Evolutionary conservation across 2,797 vertebrate genomes (phyloP), one percentile per base, ranked within the genome.

Genomic region (Myoxocephalus aenaeus): DNA sequence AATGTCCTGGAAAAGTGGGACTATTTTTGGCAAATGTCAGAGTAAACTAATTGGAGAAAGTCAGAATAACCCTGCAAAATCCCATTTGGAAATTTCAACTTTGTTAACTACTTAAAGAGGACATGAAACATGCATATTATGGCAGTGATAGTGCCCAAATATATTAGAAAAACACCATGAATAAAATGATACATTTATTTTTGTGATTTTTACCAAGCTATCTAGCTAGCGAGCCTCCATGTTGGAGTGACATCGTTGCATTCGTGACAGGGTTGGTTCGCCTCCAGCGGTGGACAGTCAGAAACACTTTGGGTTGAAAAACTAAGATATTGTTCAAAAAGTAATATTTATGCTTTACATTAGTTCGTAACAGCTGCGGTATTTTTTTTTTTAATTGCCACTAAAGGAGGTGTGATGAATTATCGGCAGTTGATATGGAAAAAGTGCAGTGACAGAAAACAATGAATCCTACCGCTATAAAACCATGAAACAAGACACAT

Each of bases 1-100:
- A 48, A 25, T 20, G n/a, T 70, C 34, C 51, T 69, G 67, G 46
- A 27, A 79, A 70, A 63, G 77, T 62, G 51, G 50, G 65, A 82
- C 63, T 57, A 12, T 44, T 62, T 38, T 50, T 25, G n/a, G 2
- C n/a, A 51, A 66, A 75, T 62, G 57, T 59, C 14, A 56, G 14
- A 70, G 34, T 61, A 9, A 69, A 65, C 27, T 59, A 18, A 71
- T 50, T 50, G 32, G 13, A 29, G 7, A 10, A 61, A 36, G 4
- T 5, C 17, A 54, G 20, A 48, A 13, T 15, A 29, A 68, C 32
- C 34, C 58, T 79, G 56, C 46, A 56, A 27, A 73, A 40, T 18
- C 29, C 10, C 15, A n/a, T 54, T 64, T 27, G 36, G 20, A 53
- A 5, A 40, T 70, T 71, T 70, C 9, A 13, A 67, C 29, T 53